phyloP scores from a whole-genome alignment of 2,113 vertebrate species.

The Spheniscus mendiculus region DNA sequence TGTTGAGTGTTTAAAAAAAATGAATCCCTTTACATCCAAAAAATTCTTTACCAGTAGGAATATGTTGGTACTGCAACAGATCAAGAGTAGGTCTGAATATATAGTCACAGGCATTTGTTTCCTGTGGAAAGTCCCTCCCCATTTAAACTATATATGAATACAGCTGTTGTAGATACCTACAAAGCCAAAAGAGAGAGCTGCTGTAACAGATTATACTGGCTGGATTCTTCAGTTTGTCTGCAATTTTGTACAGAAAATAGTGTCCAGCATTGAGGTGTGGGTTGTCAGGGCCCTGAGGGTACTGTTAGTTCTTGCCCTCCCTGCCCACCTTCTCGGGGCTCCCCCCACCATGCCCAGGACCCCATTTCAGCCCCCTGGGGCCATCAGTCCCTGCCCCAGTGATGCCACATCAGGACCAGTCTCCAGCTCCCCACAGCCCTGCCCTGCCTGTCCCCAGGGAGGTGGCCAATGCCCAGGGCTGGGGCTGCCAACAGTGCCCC shows the following conservation, averaged over 20 bases:
- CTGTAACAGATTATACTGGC: neutral
- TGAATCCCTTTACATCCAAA: neutral
- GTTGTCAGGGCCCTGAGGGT: neutral
- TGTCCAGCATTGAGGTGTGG: neutral
- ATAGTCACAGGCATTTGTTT: neutral
- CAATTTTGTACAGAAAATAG: neutral
- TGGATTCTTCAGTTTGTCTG: neutral
- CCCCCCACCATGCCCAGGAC: too few relatives aligned
- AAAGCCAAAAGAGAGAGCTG: neutral
- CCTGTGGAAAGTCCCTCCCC: neutral
- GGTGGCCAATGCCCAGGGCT: accelerated
- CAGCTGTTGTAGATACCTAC: neutral
- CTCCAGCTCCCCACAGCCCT: neutral
- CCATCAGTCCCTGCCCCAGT: neutral
- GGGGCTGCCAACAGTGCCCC: neutral
- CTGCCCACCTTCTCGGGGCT: neutral
- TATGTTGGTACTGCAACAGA: neutral
- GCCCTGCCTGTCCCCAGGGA: neutral
- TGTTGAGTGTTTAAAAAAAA: neutral
- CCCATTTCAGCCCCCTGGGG: neutral
- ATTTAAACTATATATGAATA: neutral
- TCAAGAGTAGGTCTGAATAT: neutral
- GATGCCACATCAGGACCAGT: neutral
- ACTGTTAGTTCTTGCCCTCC: neutral
- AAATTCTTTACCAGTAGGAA: neutral